A percentile compares a stretch with the other conserved stretches of the same genome.
Evolutionary conservation across 2,888 invertebrate genomes (phyloP).

Genomic region (Hermaeophaga mercurialis): DNA sequence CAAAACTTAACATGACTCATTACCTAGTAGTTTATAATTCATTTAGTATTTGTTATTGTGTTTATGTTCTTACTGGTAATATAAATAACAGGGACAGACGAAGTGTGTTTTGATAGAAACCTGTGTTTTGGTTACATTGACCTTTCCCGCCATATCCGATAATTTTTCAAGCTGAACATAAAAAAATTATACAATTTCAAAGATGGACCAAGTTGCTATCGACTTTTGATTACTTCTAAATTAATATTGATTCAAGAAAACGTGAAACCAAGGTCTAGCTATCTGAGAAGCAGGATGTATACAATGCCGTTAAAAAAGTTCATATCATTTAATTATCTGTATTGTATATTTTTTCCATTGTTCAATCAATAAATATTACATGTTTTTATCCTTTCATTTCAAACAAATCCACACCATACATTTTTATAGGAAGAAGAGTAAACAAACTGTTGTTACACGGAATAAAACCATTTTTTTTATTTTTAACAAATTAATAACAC

Average conservation of each 20-base stretch:
- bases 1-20: not conserved
- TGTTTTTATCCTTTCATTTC: not conserved
- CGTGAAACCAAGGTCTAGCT: constrained; percentile 10
- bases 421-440: too few relatives aligned
- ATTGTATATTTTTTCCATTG: constrained; percentile 12
- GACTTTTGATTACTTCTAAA: constrained; percentile 11
- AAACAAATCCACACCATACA: too few relatives aligned
- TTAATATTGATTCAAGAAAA: constrained; percentile 14
- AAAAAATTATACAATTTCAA: constrained; percentile 17
- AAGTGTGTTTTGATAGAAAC: constrained; percentile 17
- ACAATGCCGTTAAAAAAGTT: constrained; percentile 13
- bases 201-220: constrained; percentile 5
- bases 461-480: too few relatives aligned
- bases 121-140: constrained; percentile 23
- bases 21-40: not conserved
- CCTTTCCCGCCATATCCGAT: constrained; percentile 14
- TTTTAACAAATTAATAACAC: too few relatives aligned
- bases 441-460: too few relatives aligned
- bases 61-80: not conserved
- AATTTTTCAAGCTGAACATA: constrained; percentile 10
- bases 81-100: not conserved
- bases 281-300: constrained; percentile 16
- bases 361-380: constrained; percentile 10
- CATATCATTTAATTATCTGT: constrained; percentile 9
- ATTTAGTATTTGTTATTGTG: not conserved